Evolutionary conservation across 2,888 invertebrate species (phyloP).

Genomic region (Bombylius major): DNA sequence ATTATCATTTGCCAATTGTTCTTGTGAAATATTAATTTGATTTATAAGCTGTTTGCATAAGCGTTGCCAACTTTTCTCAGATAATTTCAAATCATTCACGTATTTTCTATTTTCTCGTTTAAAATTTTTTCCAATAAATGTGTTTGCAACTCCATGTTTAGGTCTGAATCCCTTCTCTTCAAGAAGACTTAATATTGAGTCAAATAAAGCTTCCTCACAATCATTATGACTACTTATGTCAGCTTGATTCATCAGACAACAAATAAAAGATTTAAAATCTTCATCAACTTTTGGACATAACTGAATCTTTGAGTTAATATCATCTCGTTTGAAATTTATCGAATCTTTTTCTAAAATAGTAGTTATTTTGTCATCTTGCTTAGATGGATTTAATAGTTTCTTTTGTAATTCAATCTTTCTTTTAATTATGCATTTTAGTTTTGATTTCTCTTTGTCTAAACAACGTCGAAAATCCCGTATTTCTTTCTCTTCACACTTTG

Average conservation of each 20-base stretch:
- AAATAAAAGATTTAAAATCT: background rate
- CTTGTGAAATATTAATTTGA: constrained; percentile 52
- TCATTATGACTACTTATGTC: background rate
- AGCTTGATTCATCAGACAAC: background rate
- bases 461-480: constrained; percentile 25
- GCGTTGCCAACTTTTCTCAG: background rate
- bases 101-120: background rate
- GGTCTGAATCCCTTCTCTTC: background rate
- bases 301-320: background rate
- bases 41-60: background rate
- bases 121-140: background rate
- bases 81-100: background rate
- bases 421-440: constrained; percentile 26
- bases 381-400: constrained; percentile 25
- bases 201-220: background rate
- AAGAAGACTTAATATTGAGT: background rate
- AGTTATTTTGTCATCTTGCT: constrained; percentile 25
- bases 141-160: background rate
- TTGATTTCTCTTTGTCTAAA: constrained; percentile 30
- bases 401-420: constrained; percentile 28
- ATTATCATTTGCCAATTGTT: constrained; percentile 53
- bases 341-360: constrained; percentile 30
- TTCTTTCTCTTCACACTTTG: constrained; percentile 25
- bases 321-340: constrained; percentile 9
- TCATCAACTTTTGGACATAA: background rate